phyloP scores from a whole-genome alignment of 2,888 invertebrate genomes.

The Dendrolimus houi region DNA sequence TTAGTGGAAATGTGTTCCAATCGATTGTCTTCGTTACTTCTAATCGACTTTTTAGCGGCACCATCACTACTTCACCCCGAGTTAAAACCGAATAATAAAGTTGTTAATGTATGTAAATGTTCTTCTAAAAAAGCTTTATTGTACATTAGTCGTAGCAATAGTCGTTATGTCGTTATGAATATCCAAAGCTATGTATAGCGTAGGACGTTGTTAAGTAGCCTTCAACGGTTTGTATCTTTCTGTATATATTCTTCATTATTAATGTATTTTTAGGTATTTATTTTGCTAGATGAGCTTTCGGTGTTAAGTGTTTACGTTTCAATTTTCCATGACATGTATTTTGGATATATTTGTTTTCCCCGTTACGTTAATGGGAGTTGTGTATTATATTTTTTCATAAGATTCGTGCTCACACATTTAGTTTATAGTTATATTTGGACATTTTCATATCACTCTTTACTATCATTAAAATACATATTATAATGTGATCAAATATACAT shows the following conservation, averaged over 20 bases:
- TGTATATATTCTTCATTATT: constrained; percentile 53
- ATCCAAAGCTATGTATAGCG: constrained; percentile 67
- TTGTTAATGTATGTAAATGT: constrained; percentile 66
- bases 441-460: constrained; percentile 31
- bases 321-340: constrained; percentile 57
- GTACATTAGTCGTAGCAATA: constrained; percentile 66
- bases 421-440: constrained; percentile 11
- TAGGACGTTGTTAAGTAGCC: constrained; percentile 51
- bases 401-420: background rate
- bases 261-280: constrained; percentile 62
- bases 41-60: constrained; percentile 4
- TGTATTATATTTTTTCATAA: constrained; percentile 12
- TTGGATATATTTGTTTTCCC: constrained; percentile 25
- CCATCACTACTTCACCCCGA: background rate
- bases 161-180: constrained; percentile 55
- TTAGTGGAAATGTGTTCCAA: background rate
- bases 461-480: constrained; percentile 9
- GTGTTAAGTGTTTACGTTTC: constrained; percentile 43
- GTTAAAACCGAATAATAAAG: constrained; percentile 35
- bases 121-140: constrained; percentile 72
- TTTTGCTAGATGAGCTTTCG: constrained; percentile 57
- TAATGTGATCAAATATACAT: background rate
- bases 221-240: constrained; percentile 39
- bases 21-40: constrained; percentile 4
- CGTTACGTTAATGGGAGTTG: constrained; percentile 19